A percentile compares a stretch with the other conserved stretches of the same genome.
Evolutionary conservation across 2,113 vertebrate species (phyloP).

Genomic region (Geococcyx californianus): DNA sequence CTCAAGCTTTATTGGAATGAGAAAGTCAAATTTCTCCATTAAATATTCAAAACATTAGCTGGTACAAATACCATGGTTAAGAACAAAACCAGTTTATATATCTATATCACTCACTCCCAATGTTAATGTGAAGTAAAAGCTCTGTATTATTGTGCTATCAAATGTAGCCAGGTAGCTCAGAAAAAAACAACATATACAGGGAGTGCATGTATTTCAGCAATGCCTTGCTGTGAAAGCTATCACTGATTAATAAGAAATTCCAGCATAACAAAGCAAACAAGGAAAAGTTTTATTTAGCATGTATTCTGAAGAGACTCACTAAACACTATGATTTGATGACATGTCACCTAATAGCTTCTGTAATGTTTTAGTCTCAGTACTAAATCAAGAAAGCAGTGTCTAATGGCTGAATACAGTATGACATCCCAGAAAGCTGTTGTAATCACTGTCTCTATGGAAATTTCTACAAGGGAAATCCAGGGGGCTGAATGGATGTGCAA

Average conservation of each 20-base stretch:
- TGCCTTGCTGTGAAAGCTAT: neutral
- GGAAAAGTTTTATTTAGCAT: neutral
- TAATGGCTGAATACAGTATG: constrained; percentile 16
- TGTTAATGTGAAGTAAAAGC: neutral
- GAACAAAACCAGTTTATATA: neutral
- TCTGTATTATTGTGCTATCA: neutral
- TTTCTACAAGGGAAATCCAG: constrained; percentile 36
- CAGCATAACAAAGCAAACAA: neutral
- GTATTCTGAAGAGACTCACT: neutral
- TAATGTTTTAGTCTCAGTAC: neutral
- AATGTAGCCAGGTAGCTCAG: neutral
- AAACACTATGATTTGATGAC: neutral
- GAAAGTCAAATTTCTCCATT: neutral
- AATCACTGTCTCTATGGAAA: constrained; percentile 70
- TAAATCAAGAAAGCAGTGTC: constrained; percentile 29
- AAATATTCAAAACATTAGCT: neutral
- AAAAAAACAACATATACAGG: neutral
- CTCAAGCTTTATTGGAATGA: neutral
- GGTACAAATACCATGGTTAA: neutral
- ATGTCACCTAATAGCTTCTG: neutral
- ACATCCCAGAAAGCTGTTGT: constrained; percentile 33
- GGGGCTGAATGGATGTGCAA: neutral
- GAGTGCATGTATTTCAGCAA: neutral
- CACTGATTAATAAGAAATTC: neutral
- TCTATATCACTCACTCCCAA: neutral